Conservation (phyloP, 2,113 vertebrate genomes). For the Proteles cristata region DNA sequence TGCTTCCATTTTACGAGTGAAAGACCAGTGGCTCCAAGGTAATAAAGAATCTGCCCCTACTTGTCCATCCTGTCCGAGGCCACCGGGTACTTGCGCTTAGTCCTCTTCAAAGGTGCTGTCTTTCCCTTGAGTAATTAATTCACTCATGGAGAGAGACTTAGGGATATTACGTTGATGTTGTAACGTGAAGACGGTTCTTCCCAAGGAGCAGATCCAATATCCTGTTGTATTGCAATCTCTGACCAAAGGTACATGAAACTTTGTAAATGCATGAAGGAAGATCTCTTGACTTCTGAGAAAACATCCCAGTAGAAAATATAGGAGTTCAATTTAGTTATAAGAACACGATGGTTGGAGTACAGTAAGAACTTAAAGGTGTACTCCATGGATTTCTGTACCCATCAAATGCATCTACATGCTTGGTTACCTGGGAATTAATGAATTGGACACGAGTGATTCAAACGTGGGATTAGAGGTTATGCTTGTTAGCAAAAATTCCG, state of each 20-base stretch:
- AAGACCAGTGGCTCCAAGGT: not conserved
- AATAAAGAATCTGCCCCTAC: rapidly evolving
- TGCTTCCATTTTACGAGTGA: not conserved
- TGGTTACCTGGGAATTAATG: not conserved
- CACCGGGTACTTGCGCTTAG: rapidly evolving
- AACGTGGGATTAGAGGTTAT: not conserved
- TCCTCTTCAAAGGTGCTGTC: not conserved
- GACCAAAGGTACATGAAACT: not conserved
- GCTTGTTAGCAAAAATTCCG: not conserved
- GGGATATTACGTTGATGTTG: not conserved
- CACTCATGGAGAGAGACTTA: not conserved
- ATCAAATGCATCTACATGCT: not conserved
- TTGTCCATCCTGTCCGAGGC: rapidly evolving
- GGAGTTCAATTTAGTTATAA: not conserved
- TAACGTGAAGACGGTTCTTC: not conserved
- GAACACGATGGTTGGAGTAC: not conserved
- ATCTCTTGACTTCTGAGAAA: not conserved
- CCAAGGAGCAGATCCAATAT: not conserved
- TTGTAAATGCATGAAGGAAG: not conserved
- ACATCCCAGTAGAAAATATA: not conserved
- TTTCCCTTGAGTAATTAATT: not conserved
- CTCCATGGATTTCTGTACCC: too few species aligned
- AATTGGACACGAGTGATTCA: not conserved
- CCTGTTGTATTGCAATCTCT: not conserved
- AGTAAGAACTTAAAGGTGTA: not conserved